Evolutionary conservation across 2,113 vertebrate species (phyloP).

Genomic region (Myrmecophaga tridactyla): DNA sequence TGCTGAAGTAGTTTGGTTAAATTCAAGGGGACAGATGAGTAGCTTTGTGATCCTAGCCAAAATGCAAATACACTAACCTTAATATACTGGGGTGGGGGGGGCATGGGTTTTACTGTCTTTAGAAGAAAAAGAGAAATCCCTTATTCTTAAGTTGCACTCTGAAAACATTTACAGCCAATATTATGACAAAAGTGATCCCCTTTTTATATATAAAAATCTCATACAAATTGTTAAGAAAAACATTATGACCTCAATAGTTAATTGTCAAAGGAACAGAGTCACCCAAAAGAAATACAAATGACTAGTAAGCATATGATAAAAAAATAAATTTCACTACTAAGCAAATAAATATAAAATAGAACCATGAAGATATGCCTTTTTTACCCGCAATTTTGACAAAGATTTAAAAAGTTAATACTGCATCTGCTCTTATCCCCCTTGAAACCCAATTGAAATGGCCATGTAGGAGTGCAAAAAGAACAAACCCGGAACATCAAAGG

Average conservation of each 20-base stretch:
- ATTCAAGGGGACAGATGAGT: neutral
- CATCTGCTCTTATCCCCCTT: neutral
- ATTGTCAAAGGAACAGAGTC: neutral
- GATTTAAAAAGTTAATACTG: neutral
- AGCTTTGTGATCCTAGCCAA: neutral
- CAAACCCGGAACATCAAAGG: neutral
- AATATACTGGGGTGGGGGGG: too few species aligned
- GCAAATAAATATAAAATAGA: neutral
- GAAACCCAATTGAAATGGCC: neutral
- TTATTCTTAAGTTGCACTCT: neutral
- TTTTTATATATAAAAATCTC: neutral
- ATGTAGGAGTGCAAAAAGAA: neutral
- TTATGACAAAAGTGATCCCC: neutral
- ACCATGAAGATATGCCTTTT: neutral
- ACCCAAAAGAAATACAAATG: neutral
- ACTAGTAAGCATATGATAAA: neutral
- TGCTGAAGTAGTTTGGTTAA: neutral
- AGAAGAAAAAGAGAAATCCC: neutral
- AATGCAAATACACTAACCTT: too few species aligned
- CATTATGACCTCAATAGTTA: neutral
- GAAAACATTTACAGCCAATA: neutral
- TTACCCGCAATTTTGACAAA: neutral
- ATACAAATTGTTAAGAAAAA: neutral
- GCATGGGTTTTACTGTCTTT: neutral
- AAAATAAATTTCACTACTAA: neutral